A percentile compares a stretch with the other conserved stretches of the same genome.
phyloP scores from a whole-genome alignment of 2,113 vertebrate genomes.

The Oryzias melastigma region DNA sequence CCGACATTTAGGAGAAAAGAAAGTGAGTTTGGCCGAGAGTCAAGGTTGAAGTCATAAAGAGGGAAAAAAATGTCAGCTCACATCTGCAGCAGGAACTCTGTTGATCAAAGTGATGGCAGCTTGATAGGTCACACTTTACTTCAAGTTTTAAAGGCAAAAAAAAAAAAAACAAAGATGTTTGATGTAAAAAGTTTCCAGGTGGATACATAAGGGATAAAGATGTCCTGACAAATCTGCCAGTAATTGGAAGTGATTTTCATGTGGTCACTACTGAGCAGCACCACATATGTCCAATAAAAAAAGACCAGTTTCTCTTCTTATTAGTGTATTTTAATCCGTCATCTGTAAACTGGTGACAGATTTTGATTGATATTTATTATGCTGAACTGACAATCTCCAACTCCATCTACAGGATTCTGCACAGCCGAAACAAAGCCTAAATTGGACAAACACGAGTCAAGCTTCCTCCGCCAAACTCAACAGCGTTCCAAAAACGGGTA shows the following conservation, averaged over 20 bases:
- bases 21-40: constrained; percentile 9
- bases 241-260: too few relatives aligned
- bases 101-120: constrained; percentile 34
- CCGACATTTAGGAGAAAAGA: constrained; percentile 20
- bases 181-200: not conserved
- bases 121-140: constrained; percentile 36
- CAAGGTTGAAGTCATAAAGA: constrained; percentile 46
- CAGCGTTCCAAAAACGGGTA: not conserved
- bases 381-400: too few relatives aligned
- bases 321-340: too few relatives aligned
- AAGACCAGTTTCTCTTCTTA: too few relatives aligned
- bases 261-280: too few relatives aligned
- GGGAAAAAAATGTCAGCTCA: constrained; percentile 37
- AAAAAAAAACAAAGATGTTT: too few relatives aligned
- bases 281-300: too few relatives aligned
- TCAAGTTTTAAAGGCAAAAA: not conserved
- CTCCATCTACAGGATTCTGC: too few relatives aligned
- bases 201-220: not conserved
- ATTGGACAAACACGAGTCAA: not conserved
- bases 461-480: not conserved
- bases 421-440: not conserved
- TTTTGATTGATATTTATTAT: too few relatives aligned
- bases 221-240: too few relatives aligned
- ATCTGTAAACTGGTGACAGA: too few relatives aligned
- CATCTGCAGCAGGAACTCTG: constrained; percentile 26